A percentile compares a stretch with the other conserved stretches of the same genome.
phyloP scores from a whole-genome alignment of 2,797 vertebrate genomes.

The Galagoides demidoff region DNA sequence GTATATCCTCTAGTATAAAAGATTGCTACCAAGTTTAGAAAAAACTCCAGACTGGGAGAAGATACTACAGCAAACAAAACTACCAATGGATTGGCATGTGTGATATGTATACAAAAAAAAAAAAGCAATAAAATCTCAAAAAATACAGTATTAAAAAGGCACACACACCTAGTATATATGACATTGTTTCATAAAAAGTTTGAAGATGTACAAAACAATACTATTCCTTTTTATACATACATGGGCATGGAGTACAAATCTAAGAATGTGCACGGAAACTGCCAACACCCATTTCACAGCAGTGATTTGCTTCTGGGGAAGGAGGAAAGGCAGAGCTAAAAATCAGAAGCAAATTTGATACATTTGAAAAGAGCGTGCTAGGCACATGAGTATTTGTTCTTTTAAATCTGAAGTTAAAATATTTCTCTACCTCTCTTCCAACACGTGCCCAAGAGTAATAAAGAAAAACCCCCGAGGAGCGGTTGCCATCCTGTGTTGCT shows the following conservation, averaged over 20 bases:
- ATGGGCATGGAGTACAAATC: neutral
- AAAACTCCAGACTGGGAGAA: neutral
- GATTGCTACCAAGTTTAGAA: neutral
- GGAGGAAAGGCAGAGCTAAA: neutral
- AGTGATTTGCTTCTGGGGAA: neutral
- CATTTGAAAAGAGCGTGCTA: neutral
- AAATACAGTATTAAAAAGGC: neutral
- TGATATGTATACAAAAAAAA: neutral
- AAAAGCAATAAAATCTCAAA: neutral
- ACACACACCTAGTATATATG: no score
- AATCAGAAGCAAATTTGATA: neutral
- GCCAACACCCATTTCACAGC: neutral
- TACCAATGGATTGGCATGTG: neutral
- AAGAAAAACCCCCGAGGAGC: neutral
- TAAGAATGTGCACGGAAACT: no score
- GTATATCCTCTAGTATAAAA: neutral
- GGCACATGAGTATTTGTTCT: neutral
- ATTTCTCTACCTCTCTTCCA: no score
- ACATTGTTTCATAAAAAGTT: neutral
- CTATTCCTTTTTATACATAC: neutral
- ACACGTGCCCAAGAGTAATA: no score
- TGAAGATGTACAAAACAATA: neutral
- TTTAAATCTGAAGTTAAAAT: neutral
- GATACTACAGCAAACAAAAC: neutral
- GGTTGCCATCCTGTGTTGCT: accelerated